A percentile compares a stretch with the other conserved stretches of the same genome.
These are phyloP conservation scores for Microvelia longipes DNA, from an alignment of 1,140 invertebrate species.

Conservation along the genomic window DNA sequence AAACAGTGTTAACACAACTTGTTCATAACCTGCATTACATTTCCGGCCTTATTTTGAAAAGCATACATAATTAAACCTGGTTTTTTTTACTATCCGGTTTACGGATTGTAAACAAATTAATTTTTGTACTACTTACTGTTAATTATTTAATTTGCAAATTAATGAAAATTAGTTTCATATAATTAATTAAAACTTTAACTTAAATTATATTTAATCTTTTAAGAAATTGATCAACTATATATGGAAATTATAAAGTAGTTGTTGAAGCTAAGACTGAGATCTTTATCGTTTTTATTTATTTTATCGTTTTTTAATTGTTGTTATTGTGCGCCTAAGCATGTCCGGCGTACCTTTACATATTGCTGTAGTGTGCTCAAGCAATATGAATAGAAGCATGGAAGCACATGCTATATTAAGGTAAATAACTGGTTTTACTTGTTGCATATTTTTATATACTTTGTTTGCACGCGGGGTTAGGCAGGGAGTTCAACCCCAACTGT, in stretches of 20 bases:
- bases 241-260: not conserved
- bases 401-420: constrained; percentile 86
- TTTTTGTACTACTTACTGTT: too few relatives aligned
- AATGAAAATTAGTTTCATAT: too few relatives aligned
- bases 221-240: not conserved
- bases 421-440: not conserved
- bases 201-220: too few relatives aligned
- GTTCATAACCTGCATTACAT: too few relatives aligned
- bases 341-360: constrained; percentile 41
- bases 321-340: constrained; percentile 11
- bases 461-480: not conserved
- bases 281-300: not conserved
- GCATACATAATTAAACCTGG: too few relatives aligned
- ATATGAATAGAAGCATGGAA: constrained; percentile 99
- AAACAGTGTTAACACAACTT: too few relatives aligned
- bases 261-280: not conserved
- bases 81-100: too few relatives aligned
- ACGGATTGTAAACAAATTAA: too few relatives aligned
- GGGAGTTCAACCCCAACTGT: too few relatives aligned
- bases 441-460: not conserved
- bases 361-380: constrained; percentile 95
- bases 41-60: too few relatives aligned
- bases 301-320: not conserved
- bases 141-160: too few relatives aligned
- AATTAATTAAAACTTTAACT: too few relatives aligned